Base-by-base conservation (phyloP, 2,113 vertebrate species). In the Saguinus imperator region DNA sequence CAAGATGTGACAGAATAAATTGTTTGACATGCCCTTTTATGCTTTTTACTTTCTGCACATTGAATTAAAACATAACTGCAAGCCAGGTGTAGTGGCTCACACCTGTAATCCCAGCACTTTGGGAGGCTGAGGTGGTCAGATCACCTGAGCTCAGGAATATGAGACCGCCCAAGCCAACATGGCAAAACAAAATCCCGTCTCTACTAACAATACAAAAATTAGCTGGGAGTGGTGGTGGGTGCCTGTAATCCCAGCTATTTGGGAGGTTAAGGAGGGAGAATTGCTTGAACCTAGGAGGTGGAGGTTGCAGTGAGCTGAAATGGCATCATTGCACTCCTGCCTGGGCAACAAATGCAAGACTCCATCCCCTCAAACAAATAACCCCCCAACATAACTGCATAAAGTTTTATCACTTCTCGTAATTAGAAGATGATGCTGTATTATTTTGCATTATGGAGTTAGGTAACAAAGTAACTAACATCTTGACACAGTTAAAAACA, bases 381-480 rank as follows among this genome's bases (percentile, higher is more conserved):
- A 11, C 12, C 5, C 27, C 61, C 5, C 61, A 94, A 95, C 43
- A 7, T 70, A 96, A 87, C 13, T 89, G 75, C 14, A 89, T 29
- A 13, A 72, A 72, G 32, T 64, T 64, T 29, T 58, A 87, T 70
- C 48, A 85, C 21, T 86, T 82, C 68, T 83, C 76, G 32, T 32
- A 92, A 94, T 94, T 66, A 86, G 85, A 89, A 83, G 93, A 93
- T 87, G 32, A 66, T 75, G 66, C 70, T 92, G 57, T 27, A 73
- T 92, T 87, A 97, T 88, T 94, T 92, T 81, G 9, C n/a, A 88
- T 95, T 95, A 81, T 90, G 9, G 45, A 73, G 52, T 95, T 64
- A 94, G 77, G 23, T 90, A 82, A 92, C 50, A 85, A 85, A 96
- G 52, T 79, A 95, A 94, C 27, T 85, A 92, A 95, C 85, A 79